Percentiles rank a stretch among this genome's conserved stretches.
Evolutionary conservation across 1,140 invertebrate species (phyloP).

Genomic region (Trichonephila clavata): DNA sequence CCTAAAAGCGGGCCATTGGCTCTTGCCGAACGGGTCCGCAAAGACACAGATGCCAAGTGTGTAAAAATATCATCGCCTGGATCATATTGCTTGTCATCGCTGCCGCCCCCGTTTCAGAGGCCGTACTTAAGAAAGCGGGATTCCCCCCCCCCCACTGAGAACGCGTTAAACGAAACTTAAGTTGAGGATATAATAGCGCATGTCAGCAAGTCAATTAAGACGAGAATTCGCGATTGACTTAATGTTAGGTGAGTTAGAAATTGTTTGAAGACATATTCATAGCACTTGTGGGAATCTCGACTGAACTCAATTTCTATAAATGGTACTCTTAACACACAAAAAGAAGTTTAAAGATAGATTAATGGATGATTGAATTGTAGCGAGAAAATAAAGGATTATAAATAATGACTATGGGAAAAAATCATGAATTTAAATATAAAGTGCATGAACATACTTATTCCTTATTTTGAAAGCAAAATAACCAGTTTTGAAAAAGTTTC

Average conservation of each 20-base stretch:
- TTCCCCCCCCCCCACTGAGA: background rate
- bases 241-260: background rate
- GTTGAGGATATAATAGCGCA: slow-evolving; percentile 15
- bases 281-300: background rate
- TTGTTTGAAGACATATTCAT: slow-evolving; percentile 6
- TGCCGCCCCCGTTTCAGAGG: background rate
- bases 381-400: too few species aligned
- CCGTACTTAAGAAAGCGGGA: background rate
- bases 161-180: background rate
- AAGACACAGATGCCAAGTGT: slow-evolving; percentile 73
- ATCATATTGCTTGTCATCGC: slow-evolving; percentile 69
- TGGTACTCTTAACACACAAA: background rate
- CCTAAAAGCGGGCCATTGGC: slow-evolving; percentile 23
- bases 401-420: too few species aligned
- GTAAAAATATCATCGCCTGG: slow-evolving; percentile 75
- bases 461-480: too few species aligned
- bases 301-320: background rate
- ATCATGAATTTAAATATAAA: too few species aligned
- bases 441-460: too few species aligned
- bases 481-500: too few species aligned
- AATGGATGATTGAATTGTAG: too few species aligned
- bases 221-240: background rate
- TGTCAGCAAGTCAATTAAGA: slow-evolving; percentile 42
- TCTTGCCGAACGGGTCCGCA: slow-evolving; percentile 1
- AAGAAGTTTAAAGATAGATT: background rate